Conservation (phyloP, 1,140 invertebrate genomes). For the Zaprionus taronus region DNA sequence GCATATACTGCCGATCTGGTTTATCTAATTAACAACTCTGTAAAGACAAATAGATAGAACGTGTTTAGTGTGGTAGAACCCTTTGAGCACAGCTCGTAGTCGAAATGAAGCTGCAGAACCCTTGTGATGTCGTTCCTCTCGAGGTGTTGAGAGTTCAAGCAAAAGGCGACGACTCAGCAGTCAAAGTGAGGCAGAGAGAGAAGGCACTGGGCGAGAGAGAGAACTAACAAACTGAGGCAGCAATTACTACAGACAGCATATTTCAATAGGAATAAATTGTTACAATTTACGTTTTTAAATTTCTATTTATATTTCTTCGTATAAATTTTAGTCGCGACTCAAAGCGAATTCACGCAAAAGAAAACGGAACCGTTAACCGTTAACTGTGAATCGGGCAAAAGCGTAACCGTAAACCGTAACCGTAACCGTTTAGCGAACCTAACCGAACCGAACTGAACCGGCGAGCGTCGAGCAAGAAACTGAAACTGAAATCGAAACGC, state of each 20-base stretch:
- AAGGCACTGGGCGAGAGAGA: neutral
- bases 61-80: neutral
- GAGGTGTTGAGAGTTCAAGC: neutral
- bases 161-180: slow-evolving; percentile 18
- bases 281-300: slow-evolving; percentile 33
- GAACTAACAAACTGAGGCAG: neutral
- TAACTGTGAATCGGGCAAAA: neutral
- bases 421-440: slow-evolving; percentile 24
- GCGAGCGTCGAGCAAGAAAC: slow-evolving; percentile 76
- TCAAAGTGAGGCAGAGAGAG: slow-evolving; percentile 23
- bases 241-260: slow-evolving; percentile 11
- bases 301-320: slow-evolving; percentile 17
- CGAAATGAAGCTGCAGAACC: too few relatives aligned
- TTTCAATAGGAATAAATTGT: slow-evolving; percentile 29
- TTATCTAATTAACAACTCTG: neutral
- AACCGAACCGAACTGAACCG: slow-evolving; percentile 62
- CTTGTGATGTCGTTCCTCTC: neutral
- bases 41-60: neutral
- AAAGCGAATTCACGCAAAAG: slow-evolving; percentile 11
- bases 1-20: neutral
- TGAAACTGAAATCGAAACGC: slow-evolving; percentile 58
- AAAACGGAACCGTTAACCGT: slow-evolving; percentile 16
- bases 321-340: slow-evolving; percentile 63
- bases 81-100: neutral
- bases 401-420: slow-evolving; percentile 18